Evolutionary conservation across 2,797 vertebrate genomes (phyloP).

Genomic region (Cottoperca gobio): DNA sequence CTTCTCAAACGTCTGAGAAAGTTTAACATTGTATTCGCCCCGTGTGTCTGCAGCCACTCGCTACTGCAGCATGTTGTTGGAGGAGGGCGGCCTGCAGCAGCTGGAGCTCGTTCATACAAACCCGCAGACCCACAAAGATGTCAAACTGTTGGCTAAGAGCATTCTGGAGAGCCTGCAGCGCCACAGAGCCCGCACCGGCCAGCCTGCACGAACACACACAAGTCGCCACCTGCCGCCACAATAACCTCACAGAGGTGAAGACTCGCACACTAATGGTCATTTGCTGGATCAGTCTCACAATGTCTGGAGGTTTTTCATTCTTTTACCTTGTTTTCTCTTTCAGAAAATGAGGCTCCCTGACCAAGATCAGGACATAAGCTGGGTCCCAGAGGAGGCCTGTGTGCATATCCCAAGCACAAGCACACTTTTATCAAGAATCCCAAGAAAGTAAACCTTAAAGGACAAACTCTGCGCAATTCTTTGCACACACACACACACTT

Average conservation of each 20-base stretch:
- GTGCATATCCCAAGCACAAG: slow-evolving; percentile 32
- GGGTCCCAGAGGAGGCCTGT: neutral
- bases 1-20: neutral
- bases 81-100: slow-evolving; percentile 95
- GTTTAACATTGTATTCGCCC: neutral
- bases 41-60: slow-evolving; percentile 85
- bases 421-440: slow-evolving; percentile 34
- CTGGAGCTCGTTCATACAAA: slow-evolving; percentile 91
- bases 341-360: slow-evolving; percentile 40
- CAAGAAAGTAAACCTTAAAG: slow-evolving; percentile 38
- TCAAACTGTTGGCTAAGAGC: slow-evolving; percentile 89
- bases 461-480: slow-evolving; percentile 55
- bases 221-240: slow-evolving; percentile 47
- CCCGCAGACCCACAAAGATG: slow-evolving; percentile 92
- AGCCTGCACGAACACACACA: slow-evolving; percentile 65
- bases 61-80: slow-evolving; percentile 98
- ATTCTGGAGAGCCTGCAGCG: slow-evolving; percentile 95
- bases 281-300: neutral
- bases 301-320: neutral
- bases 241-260: slow-evolving; percentile 59
- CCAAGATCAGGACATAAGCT: slow-evolving; percentile 19
- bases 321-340: slow-evolving; percentile 35
- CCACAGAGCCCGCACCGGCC: slow-evolving; percentile 91
- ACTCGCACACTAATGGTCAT: neutral
- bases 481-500: slow-evolving; percentile 64